Evolutionary conservation across 2,113 vertebrate species (phyloP), one percentile per base, ranked within the genome.

Genomic region (Corvus moneduloides): DNA sequence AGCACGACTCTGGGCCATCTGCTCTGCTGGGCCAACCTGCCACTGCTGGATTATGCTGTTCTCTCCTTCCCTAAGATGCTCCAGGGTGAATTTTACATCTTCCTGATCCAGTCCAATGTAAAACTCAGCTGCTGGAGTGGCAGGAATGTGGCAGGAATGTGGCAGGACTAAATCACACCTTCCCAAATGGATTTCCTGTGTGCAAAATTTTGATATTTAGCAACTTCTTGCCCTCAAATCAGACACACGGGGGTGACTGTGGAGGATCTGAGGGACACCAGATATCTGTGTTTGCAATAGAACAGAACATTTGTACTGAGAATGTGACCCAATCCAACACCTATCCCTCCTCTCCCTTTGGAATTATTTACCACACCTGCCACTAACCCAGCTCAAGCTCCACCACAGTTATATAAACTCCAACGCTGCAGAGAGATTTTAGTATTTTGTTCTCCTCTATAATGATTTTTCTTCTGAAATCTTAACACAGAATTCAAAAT

Each of bases 201-300:
- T 52, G 46, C 9, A 61, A 55, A 64, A 43, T 24, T 26, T 22
- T 41, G 26, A 4, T 28, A 17, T 37, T 87, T 35, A 18, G 39
- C 27, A 84, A 48, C 15, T 64, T 21, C 63, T 77, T 58, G 30
- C 22, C 35, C 16, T 71, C 2, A 1, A 32, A 35, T 74, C 22
- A 69, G 27, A 13, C 28, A 3, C 0, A 0, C 7, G 23, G 7
- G 16, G 23, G 32, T 24, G 84, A 3, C 22, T 6, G 7, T 33
- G 48, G 19, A 20, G 32, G 21, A 18, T 33, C 54, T 64, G 51
- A 13, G 6, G 32, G 37, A n/a, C 22, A 62, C 3, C 9, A 2
- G 26, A 24, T 2, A 0, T 8, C 27, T 28, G 13, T 22, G 44
- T 30, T 30, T 64, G 84, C 75, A 51, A 37, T 16, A 19, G 21